Evolutionary conservation across 2,797 vertebrate species (phyloP).

Genomic region (Sphenodon punctatus): DNA sequence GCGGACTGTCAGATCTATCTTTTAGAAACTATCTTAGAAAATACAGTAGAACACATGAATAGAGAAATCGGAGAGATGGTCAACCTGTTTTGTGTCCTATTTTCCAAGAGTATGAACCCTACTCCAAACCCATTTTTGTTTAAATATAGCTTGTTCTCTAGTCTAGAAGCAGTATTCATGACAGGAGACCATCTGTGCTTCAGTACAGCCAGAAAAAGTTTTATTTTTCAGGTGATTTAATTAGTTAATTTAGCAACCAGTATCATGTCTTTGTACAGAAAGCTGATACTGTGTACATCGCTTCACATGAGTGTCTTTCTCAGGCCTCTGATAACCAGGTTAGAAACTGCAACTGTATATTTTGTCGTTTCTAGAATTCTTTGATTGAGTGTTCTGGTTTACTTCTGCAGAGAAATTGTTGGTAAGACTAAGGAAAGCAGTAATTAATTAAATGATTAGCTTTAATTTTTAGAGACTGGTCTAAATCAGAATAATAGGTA

Average conservation of each 20-base stretch:
- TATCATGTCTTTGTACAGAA: background rate
- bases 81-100: too few species aligned
- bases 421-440: background rate
- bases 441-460: background rate
- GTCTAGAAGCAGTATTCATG: background rate
- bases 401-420: background rate
- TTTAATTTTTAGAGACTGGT: background rate
- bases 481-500: background rate
- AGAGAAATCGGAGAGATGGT: too few species aligned
- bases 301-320: background rate
- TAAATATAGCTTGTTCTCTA: background rate
- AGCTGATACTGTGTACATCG: conserved; percentile 13
- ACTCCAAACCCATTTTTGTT: too few species aligned
- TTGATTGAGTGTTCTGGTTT: background rate
- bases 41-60: too few species aligned
- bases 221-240: conserved; percentile 39
- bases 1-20: too few species aligned
- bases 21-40: too few species aligned
- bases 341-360: background rate
- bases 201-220: background rate
- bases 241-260: conserved; percentile 5
- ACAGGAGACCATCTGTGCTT: background rate
- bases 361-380: conserved; percentile 12
- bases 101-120: too few species aligned
- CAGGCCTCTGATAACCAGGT: background rate